Percentiles rank a stretch among this genome's conserved stretches.
These are phyloP conservation scores for Gerosis bhagava DNA, from an alignment of 2,888 invertebrate species.

Conservation along the genomic window DNA sequence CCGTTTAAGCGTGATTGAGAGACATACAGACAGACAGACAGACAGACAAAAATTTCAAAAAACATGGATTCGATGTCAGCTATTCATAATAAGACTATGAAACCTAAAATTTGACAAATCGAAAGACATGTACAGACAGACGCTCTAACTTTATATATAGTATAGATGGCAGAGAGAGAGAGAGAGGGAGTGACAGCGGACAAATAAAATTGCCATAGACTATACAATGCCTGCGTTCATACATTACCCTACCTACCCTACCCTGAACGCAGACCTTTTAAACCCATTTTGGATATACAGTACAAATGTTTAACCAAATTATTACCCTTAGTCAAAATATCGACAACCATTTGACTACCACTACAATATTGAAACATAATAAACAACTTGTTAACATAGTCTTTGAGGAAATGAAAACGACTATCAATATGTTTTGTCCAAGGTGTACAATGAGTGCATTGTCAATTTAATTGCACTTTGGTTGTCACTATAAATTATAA, in stretches of 20 bases:
- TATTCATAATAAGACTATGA: too few species aligned
- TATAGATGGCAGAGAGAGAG: too few species aligned
- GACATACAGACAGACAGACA: too few species aligned
- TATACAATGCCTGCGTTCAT: too few species aligned
- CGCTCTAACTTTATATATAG: too few species aligned
- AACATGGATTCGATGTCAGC: too few species aligned
- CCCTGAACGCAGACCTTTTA: constrained; percentile 23
- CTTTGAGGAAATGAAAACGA: neutral
- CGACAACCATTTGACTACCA: constrained; percentile 21
- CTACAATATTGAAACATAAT: neutral
- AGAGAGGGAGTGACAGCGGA: too few species aligned
- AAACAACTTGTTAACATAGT: neutral
- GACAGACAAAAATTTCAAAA: too few species aligned
- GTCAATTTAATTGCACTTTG: constrained; percentile 34
- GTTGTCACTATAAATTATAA: neutral
- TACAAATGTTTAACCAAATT: constrained; percentile 23
- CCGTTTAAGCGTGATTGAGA: too few species aligned
- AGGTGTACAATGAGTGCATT: constrained; percentile 33
- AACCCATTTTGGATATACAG: constrained; percentile 27
- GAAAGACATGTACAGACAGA: neutral
- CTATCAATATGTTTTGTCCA: constrained; percentile 32
- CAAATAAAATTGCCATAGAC: too few species aligned
- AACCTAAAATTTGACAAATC: too few species aligned
- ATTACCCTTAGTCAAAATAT: constrained; percentile 28
- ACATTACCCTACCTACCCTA: neutral